Percentiles rank a stretch among this genome's conserved stretches.
These are phyloP conservation scores for Sinocyclocheilus rhinocerous DNA, from an alignment of 2,113 vertebrate genomes.

Conservation along the genomic window DNA sequence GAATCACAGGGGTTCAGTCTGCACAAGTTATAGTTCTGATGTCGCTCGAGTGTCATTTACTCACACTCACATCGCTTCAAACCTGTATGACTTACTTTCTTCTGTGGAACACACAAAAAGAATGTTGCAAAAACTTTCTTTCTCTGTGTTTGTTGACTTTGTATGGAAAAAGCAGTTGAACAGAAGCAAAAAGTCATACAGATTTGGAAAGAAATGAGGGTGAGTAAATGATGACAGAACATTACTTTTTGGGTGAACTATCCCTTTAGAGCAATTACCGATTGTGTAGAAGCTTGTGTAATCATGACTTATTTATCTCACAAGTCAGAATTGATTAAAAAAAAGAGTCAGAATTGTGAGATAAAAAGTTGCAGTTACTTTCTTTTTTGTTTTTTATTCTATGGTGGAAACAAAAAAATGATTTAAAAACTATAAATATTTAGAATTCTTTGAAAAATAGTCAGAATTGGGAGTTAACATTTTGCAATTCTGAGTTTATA, in stretches of 20 bases:
- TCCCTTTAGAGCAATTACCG: not conserved
- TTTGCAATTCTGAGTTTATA: too few relatives aligned
- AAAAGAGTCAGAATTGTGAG: too few relatives aligned
- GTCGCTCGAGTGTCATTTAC: too few relatives aligned
- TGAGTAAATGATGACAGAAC: not conserved
- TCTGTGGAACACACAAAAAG: not conserved
- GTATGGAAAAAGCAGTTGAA: not conserved
- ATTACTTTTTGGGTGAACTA: not conserved
- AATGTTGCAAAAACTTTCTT: not conserved
- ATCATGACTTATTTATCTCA: not conserved
- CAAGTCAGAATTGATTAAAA: not conserved
- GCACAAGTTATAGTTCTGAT: not conserved
- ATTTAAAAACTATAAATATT: too few relatives aligned
- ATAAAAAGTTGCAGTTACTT: too few relatives aligned
- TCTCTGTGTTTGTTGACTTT: not conserved
- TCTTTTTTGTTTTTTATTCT: not conserved
- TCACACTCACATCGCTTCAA: too few relatives aligned
- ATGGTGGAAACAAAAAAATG: not conserved
- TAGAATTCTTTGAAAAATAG: too few relatives aligned
- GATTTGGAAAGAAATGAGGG: not conserved
- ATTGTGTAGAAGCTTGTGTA: not conserved
- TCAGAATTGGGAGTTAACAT: too few relatives aligned
- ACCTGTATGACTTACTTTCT: too few relatives aligned
- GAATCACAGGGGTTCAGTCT: not conserved
- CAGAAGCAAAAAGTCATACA: not conserved